These are phyloP conservation scores for Cistogaster globosa DNA, from an alignment of 2,888 invertebrate species.

Conservation along the genomic window DNA sequence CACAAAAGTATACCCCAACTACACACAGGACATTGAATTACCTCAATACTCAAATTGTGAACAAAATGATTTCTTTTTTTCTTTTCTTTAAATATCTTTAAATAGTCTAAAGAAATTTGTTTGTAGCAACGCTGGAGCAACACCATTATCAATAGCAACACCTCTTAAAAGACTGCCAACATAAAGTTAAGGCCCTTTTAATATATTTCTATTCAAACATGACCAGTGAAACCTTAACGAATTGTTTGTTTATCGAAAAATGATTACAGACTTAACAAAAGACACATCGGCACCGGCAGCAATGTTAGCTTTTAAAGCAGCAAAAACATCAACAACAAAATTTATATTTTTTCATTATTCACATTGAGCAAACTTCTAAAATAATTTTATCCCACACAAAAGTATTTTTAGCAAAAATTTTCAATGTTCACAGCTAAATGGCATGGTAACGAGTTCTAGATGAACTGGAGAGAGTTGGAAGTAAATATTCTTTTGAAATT, in stretches of 20 bases:
- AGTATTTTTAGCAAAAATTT: conserved; percentile 14
- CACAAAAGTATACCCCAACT: background rate
- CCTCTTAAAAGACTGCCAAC: conserved; percentile 14
- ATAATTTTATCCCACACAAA: conserved; percentile 1
- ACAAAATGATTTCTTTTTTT: no score
- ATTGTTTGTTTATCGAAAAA: conserved; percentile 68
- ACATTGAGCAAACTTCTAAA: conserved; percentile 16
- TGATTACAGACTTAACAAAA: conserved; percentile 53
- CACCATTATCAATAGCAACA: conserved; percentile 20
- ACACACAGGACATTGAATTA: background rate
- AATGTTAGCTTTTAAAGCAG: conserved; percentile 13
- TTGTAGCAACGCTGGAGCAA: background rate
- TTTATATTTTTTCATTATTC: background rate
- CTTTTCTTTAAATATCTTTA: conserved; percentile 12
- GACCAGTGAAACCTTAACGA: conserved; percentile 48
- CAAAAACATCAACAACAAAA: conserved; percentile 5
- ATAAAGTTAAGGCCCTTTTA: conserved; percentile 13
- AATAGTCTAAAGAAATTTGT: conserved; percentile 3
- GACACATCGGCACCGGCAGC: conserved; percentile 10
- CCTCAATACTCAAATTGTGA: background rate
- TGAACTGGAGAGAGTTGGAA: background rate
- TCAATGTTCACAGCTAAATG: conserved; percentile 13
- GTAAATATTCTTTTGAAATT: background rate
- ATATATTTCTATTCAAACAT: background rate
- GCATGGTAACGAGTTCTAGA: conserved; percentile 12